phyloP scores from a whole-genome alignment of 2,888 invertebrate genomes.

The Ochropleura leucogaster region DNA sequence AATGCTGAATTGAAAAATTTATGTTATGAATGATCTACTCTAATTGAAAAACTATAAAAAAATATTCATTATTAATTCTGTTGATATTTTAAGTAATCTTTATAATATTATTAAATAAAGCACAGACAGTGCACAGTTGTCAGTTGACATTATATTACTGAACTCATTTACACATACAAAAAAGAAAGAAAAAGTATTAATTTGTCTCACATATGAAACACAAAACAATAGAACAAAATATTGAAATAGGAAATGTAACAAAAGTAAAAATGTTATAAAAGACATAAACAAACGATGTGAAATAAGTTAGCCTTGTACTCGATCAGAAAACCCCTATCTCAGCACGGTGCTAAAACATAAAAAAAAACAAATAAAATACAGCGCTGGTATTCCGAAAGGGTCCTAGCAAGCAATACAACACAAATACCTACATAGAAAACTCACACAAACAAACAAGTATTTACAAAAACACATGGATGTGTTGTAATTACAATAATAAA shows the following conservation, averaged over 20 bases:
- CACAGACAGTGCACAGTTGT: neutral
- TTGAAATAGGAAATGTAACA: no score
- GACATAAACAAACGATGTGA: no score
- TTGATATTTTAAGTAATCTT: neutral
- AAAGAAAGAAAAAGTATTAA: no score
- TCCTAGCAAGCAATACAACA: neutral
- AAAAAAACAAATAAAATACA: no score
- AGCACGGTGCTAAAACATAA: no score
- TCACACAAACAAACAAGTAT: constrained; percentile 3
- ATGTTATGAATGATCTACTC: neutral
- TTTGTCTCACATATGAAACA: no score
- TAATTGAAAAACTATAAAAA: neutral
- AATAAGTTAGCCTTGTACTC: no score
- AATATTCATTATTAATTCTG: no score
- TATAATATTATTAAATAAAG: neutral
- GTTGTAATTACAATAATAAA: constrained; percentile 35
- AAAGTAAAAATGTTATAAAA: no score
- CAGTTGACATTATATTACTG: neutral
- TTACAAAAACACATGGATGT: constrained; percentile 16
- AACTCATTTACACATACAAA: neutral
- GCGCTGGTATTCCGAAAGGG: no score
- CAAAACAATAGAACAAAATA: no score
- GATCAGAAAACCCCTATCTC: no score
- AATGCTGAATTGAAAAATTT: neutral
- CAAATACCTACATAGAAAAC: constrained; percentile 11